Evolutionary conservation across 2,113 vertebrate genomes (phyloP).

Genomic region (Copsychus sechellarum): DNA sequence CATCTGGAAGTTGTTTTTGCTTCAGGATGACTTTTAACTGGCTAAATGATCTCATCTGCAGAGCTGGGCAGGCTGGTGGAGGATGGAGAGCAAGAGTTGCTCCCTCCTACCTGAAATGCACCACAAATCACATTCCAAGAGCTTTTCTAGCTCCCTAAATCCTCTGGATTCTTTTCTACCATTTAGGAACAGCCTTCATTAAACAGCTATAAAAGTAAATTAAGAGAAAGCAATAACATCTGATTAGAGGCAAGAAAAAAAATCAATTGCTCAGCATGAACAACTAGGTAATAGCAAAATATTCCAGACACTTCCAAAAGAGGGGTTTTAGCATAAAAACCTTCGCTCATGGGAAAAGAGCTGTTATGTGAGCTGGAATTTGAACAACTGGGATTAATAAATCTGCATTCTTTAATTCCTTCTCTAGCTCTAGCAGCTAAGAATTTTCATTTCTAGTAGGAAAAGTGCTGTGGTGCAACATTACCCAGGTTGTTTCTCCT

Average conservation of each 20-base stretch:
- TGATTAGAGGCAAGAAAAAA: slow-evolving; percentile 37
- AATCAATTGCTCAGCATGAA: slow-evolving; percentile 34
- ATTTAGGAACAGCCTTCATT: slow-evolving; percentile 17
- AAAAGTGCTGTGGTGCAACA: fast-evolving
- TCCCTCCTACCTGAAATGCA: background rate
- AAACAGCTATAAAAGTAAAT: slow-evolving; percentile 47
- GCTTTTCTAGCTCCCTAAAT: background rate
- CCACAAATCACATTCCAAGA: background rate
- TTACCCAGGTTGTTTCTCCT: background rate
- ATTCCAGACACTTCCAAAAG: slow-evolving; percentile 14
- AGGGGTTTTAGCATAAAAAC: background rate
- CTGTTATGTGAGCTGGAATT: background rate
- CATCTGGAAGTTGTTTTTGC: slow-evolving; percentile 48
- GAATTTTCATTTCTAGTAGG: background rate
- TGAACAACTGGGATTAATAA: slow-evolving; percentile 34
- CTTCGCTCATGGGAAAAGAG: background rate
- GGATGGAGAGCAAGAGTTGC: background rate
- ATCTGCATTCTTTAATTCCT: background rate
- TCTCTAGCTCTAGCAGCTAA: background rate
- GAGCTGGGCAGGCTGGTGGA: background rate
- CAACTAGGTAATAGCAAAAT: slow-evolving; percentile 26
- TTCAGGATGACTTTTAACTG: background rate
- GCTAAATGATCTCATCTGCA: slow-evolving; percentile 28
- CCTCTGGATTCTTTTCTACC: background rate
- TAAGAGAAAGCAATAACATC: slow-evolving; percentile 44